Conservation (phyloP, 2,113 vertebrate genomes). For the Oncorhynchus masou region DNA sequence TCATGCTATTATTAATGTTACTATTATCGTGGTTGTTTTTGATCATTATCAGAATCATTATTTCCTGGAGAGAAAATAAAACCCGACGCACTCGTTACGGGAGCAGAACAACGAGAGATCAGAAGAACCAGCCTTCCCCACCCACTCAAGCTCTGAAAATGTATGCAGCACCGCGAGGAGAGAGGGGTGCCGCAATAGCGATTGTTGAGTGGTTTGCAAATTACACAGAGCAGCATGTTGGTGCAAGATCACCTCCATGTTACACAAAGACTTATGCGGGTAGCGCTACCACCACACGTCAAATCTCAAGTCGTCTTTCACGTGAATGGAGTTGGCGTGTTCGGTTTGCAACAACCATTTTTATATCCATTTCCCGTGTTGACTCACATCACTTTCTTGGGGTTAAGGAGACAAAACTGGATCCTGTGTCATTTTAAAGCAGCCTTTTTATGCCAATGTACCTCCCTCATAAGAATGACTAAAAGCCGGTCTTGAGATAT, state of each 20-base stretch:
- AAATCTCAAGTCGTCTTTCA: constrained; percentile 32
- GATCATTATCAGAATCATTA: neutral
- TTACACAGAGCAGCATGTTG: constrained; percentile 10
- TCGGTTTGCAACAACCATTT: constrained; percentile 72
- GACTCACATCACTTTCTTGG: constrained; percentile 16
- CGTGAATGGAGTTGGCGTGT: constrained; percentile 38
- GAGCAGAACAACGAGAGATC: neutral
- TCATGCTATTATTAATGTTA: neutral
- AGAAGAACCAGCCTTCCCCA: neutral
- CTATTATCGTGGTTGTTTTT: neutral
- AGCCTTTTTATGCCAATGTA: constrained; percentile 34
- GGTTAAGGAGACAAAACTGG: neutral
- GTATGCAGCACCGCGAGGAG: neutral
- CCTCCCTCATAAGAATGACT: constrained; percentile 44
- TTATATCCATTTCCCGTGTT: constrained; percentile 8
- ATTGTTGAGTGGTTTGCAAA: neutral
- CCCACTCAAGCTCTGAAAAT: neutral
- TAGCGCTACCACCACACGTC: constrained; percentile 24
- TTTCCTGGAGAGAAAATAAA: neutral
- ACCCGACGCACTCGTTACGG: neutral
- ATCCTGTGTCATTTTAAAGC: constrained; percentile 25
- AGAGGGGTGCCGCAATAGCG: neutral
- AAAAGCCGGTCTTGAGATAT: constrained; percentile 44
- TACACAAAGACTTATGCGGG: constrained; percentile 19
- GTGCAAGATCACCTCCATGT: constrained; percentile 13